Evolutionary conservation across 2,888 invertebrate genomes (phyloP).

Genomic region (Horisme vitalbata): DNA sequence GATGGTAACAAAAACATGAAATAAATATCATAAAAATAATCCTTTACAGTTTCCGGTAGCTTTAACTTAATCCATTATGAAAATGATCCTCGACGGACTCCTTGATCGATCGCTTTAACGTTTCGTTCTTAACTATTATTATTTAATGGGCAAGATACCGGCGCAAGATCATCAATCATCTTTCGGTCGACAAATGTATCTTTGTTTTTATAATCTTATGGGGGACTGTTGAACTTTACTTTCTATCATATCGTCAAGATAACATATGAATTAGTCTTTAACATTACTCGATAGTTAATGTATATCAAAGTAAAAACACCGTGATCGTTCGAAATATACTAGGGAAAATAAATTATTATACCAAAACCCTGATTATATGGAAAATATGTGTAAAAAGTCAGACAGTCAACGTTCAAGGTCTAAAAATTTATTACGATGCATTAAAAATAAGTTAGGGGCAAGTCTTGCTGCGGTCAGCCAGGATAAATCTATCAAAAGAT

Average conservation of each 20-base stretch:
- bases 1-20: slow-evolving; percentile 4
- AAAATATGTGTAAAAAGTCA: slow-evolving; percentile 52
- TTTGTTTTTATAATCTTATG: slow-evolving; percentile 54
- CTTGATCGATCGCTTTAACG: slow-evolving; percentile 73
- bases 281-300: slow-evolving; percentile 4
- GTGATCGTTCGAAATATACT: too few species aligned
- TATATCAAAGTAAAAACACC: slow-evolving; percentile 5
- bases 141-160: slow-evolving; percentile 76
- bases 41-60: slow-evolving; percentile 67
- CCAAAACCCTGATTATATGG: slow-evolving; percentile 19
- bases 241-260: slow-evolving; percentile 51
- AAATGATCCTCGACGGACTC: slow-evolving; percentile 68
- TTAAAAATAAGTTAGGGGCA: slow-evolving; percentile 76
- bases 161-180: slow-evolving; percentile 72
- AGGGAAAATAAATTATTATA: too few species aligned
- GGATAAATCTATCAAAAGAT: slow-evolving; percentile 83
- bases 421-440: slow-evolving; percentile 72
- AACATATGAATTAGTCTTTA: slow-evolving; percentile 43
- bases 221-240: slow-evolving; percentile 54
- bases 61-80: slow-evolving; percentile 70
- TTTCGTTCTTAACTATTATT: slow-evolving; percentile 75
- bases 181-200: slow-evolving; percentile 67
- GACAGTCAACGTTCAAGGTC: slow-evolving; percentile 52
- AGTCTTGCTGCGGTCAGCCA: slow-evolving; percentile 78
- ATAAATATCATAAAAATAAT: slow-evolving; percentile 34